A percentile compares a stretch with the other conserved stretches of the same genome.
Evolutionary conservation across 2,797 vertebrate genomes (phyloP).

Genomic region (Nyctalus aviator): DNA sequence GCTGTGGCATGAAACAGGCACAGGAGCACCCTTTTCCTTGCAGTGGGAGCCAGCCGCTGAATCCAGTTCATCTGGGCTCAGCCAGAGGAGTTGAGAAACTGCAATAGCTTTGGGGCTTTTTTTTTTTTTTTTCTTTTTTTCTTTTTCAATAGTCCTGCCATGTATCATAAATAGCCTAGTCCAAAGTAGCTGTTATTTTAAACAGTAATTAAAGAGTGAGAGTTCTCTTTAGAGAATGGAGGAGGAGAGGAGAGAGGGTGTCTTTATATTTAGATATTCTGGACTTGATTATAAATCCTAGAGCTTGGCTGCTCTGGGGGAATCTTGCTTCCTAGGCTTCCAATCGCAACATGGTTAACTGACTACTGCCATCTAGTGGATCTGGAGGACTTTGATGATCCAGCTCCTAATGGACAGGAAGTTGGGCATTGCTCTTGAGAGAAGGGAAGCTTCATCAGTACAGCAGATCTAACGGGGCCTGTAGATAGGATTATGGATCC

Average conservation of each 20-base stretch:
- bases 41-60: neutral
- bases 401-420: neutral
- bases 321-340: slow-evolving; percentile 39
- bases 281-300: slow-evolving; percentile 72
- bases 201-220: slow-evolving; percentile 69
- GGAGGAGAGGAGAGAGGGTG: slow-evolving; percentile 7
- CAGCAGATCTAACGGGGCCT: neutral
- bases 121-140: neutral
- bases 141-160: neutral
- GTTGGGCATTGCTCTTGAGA: neutral
- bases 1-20: neutral
- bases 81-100: neutral
- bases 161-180: neutral
- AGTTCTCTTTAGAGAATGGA: slow-evolving; percentile 44
- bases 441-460: slow-evolving; percentile 11
- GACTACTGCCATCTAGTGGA: slow-evolving; percentile 83
- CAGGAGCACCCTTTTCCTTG: neutral
- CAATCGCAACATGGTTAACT: slow-evolving; percentile 59
- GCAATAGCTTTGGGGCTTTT: neutral
- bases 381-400: slow-evolving; percentile 70
- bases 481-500: slow-evolving; percentile 40
- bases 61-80: slow-evolving; percentile 4
- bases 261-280: slow-evolving; percentile 72
- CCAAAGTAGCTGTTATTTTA: slow-evolving; percentile 65
- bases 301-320: slow-evolving; percentile 11